phyloP scores from a whole-genome alignment of 2,888 invertebrate species.

The Trichogramma dendrolimi region DNA sequence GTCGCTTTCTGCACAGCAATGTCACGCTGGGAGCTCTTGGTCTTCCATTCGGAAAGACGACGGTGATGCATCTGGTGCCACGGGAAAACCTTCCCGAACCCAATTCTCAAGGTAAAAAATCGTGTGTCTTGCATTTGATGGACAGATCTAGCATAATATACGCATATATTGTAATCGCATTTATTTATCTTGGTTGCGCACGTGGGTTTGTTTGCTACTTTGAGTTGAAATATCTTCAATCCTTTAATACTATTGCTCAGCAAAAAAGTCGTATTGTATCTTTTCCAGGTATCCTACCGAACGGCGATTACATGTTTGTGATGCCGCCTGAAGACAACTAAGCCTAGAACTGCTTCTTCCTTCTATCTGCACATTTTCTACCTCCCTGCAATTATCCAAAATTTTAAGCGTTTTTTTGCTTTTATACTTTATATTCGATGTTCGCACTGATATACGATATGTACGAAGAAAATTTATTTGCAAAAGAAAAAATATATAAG shows the following conservation, averaged over 20 bases:
- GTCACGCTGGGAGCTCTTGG: slow-evolving; percentile 97
- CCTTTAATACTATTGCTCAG: too few relatives aligned
- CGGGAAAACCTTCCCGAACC: slow-evolving; percentile 99
- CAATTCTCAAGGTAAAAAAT: slow-evolving; percentile 80
- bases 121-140: not conserved
- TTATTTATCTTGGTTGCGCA: not conserved
- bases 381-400: not conserved
- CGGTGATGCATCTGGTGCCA: slow-evolving; percentile 99
- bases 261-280: not conserved
- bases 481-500: too few relatives aligned
- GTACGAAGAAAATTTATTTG: too few relatives aligned
- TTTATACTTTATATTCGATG: too few relatives aligned
- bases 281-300: slow-evolving; percentile 43
- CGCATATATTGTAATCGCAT: not conserved
- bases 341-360: not conserved
- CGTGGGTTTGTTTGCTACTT: not conserved
- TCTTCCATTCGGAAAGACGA: slow-evolving; percentile 94
- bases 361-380: not conserved
- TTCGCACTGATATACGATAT: too few relatives aligned
- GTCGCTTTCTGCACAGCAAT: slow-evolving; percentile 98
- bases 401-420: not conserved
- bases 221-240: not conserved
- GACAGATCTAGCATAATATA: not conserved
- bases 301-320: slow-evolving; percentile 44
- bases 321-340: slow-evolving; percentile 24